Conservation (phyloP, 1,140 invertebrate species). For the Grapholita molesta region DNA sequence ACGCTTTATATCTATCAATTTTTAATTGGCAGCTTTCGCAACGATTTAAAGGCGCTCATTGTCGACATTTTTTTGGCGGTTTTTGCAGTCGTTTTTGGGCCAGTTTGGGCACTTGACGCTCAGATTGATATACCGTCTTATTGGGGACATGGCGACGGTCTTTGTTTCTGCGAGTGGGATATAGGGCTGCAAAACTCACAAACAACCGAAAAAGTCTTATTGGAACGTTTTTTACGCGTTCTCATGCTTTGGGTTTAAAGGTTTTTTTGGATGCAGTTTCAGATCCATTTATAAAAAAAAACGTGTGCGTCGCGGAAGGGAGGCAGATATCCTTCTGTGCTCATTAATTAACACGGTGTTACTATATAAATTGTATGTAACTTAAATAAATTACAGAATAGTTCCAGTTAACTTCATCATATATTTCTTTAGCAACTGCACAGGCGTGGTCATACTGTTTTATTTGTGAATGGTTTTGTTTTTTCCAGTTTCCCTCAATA, state of each 20-base stretch:
- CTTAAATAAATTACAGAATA: too few species aligned
- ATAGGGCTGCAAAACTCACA: neutral
- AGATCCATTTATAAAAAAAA: neutral
- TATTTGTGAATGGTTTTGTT: too few species aligned
- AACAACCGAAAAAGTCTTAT: neutral
- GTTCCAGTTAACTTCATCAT: too few species aligned
- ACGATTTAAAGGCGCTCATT: conserved; percentile 67
- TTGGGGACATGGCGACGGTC: conserved; percentile 68
- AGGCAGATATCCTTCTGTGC: too few species aligned
- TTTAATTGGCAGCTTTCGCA: conserved; percentile 76
- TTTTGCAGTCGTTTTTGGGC: conserved; percentile 71
- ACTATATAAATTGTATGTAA: neutral
- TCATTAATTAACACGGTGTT: too few species aligned
- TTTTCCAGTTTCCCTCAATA: neutral
- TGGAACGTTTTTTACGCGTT: neutral
- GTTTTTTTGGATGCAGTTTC: neutral
- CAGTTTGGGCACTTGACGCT: conserved; percentile 60
- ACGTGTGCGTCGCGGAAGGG: too few species aligned
- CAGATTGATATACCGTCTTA: conserved; percentile 75
- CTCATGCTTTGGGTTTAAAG: neutral
- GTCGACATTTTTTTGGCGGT: conserved; percentile 65
- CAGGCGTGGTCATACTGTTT: too few species aligned
- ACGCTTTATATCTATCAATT: conserved; percentile 71
- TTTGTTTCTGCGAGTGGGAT: conserved; percentile 69
- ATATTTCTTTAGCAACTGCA: too few species aligned